phyloP scores from a whole-genome alignment of 2,797 vertebrate species.

The Perodicticus potto region DNA sequence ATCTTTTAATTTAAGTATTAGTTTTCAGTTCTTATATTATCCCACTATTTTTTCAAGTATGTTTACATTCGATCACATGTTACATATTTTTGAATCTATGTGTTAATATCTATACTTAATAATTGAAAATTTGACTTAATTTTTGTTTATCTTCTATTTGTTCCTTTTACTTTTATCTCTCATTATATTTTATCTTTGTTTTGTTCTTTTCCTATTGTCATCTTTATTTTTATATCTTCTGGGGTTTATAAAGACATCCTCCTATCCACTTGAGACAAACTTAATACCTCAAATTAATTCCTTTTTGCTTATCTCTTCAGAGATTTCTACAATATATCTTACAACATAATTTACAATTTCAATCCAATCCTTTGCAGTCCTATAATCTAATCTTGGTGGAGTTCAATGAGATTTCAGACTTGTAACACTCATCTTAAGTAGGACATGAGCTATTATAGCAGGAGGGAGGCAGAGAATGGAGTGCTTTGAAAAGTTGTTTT shows the following conservation, averaged over 20 bases:
- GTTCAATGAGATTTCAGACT: not conserved
- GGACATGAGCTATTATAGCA: not conserved
- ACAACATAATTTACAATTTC: not conserved
- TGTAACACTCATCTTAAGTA: not conserved
- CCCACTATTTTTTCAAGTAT: not conserved
- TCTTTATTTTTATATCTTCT: not conserved
- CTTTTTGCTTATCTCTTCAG: not conserved
- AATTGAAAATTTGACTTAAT: not conserved
- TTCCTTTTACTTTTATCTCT: not conserved
- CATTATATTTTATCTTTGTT: not conserved
- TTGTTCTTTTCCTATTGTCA: not conserved
- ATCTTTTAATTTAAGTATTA: not conserved
- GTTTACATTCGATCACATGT: not conserved
- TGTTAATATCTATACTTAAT: constrained; percentile 11
- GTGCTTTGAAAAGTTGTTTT: not conserved
- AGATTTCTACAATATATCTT: not conserved
- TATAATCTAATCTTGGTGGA: not conserved
- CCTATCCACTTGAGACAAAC: not conserved
- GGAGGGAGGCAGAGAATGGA: not conserved
- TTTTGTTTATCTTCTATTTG: not conserved
- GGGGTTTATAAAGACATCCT: not conserved
- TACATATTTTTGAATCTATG: not conserved
- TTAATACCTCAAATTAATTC: not conserved
- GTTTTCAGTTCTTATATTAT: not conserved
- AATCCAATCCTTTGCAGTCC: not conserved